Base-by-base conservation (phyloP, 2,888 invertebrate species). In the Drosophila peninsularis region DNA sequence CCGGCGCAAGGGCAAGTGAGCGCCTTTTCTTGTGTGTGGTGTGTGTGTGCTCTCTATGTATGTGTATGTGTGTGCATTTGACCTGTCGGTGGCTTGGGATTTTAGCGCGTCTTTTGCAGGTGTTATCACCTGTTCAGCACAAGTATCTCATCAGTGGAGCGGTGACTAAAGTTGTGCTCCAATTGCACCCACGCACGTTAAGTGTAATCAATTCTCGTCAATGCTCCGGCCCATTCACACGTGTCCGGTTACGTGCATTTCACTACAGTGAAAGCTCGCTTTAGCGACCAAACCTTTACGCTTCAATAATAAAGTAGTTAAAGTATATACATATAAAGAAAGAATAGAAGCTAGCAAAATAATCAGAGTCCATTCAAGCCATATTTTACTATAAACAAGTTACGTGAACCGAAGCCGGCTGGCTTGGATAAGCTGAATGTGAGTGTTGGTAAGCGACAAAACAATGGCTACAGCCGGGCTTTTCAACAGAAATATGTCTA, bases 1-100 rank as follows among this genome's bases (percentile, higher is more conserved):
- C 77, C 80, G 80, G 85, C 75, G 85, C 75, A 75, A 68, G 52
- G 61, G 64, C 75, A 80, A 80, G 69, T 78, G 78, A 71, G 82
- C 87, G 87, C 85, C 72, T 71, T 87, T 82, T 77, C 30, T 54
- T 54, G 64, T 78, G 53, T 57, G 19, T 41, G 9, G 62, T 75
- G 53, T 57, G 19, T 41, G 13, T 34, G 13, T 24, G 10, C n/a
- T 19, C 2, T 37, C 11, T 24, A n/a, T 36, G 3, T 37, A 17
- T 24, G 24, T 39, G 39, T 27, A 30, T 27, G 19, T 21, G 24
- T 55, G 34, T 49, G 30, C 44, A 64, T 71, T 52, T 80, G 80
- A 82, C 85, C 82, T 75, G 84, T 78, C 68, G 53, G 21, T 64
- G 65, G 62, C 57, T 47, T 64, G 52, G 44, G 45, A 41, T 58